These are phyloP conservation scores for Astyanax mexicanus DNA, from an alignment of 2,797 vertebrate species.

Conservation along the genomic window DNA sequence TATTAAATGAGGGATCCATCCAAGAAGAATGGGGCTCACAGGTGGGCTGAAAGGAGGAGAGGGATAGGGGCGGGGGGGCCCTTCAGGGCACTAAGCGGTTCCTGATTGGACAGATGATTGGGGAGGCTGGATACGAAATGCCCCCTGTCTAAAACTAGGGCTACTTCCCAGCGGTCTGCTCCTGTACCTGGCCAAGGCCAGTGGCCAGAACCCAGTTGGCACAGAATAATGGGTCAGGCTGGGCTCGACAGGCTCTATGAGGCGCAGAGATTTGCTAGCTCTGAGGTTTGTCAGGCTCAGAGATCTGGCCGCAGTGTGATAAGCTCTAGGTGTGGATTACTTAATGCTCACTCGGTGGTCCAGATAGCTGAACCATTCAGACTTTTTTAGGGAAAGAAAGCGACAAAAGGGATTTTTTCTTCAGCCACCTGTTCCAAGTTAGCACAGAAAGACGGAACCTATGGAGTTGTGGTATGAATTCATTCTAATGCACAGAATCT, in stretches of 20 bases:
- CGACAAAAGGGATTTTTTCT: neutral
- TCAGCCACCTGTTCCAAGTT: neutral
- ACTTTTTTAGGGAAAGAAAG: neutral
- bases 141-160: slow-evolving; percentile 51
- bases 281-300: slow-evolving; percentile 66
- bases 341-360: slow-evolving; percentile 38
- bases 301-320: slow-evolving; percentile 73
- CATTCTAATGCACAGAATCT: neutral
- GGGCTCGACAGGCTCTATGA: slow-evolving; percentile 64
- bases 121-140: neutral
- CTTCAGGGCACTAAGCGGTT: neutral
- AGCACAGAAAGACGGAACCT: neutral
- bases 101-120: neutral
- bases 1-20: slow-evolving; percentile 38
- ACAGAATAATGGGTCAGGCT: slow-evolving; percentile 59
- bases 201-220: slow-evolving; percentile 78
- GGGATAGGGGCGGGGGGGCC: neutral
- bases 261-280: slow-evolving; percentile 68
- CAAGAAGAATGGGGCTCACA: slow-evolving; percentile 57
- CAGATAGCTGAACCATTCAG: slow-evolving; percentile 29
- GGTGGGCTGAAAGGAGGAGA: slow-evolving; percentile 44
- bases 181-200: slow-evolving; percentile 66
- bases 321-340: slow-evolving; percentile 60
- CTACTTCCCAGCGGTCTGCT: slow-evolving; percentile 68
- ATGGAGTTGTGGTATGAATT: neutral